phyloP scores from a whole-genome alignment of 2,797 vertebrate genomes.

The Rhynchotus rufescens region DNA sequence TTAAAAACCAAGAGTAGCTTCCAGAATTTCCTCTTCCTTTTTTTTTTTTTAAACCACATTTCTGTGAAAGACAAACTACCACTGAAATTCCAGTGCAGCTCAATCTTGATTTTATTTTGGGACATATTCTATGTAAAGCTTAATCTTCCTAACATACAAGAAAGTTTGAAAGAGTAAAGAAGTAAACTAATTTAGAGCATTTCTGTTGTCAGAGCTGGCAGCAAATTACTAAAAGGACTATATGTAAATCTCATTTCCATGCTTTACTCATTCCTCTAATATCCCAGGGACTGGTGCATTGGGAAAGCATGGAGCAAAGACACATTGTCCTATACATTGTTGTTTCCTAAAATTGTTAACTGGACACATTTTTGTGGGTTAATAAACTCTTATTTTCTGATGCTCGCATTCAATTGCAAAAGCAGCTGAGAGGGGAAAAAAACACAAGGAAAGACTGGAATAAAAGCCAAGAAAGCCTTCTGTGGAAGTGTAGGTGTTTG shows the following conservation, averaged over 20 bases:
- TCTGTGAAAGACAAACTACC: background rate
- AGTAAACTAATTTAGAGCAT: background rate
- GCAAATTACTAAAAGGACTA: background rate
- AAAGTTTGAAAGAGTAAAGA: background rate
- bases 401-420: slow-evolving; percentile 48
- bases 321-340: slow-evolving; percentile 25
- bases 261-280: slow-evolving; percentile 36
- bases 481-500: slow-evolving; percentile 65
- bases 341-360: slow-evolving; percentile 57
- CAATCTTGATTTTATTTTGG: background rate
- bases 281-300: slow-evolving; percentile 14
- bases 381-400: slow-evolving; percentile 61
- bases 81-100: background rate
- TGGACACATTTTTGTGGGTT: slow-evolving; percentile 65
- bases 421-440: slow-evolving; percentile 34
- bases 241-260: background rate
- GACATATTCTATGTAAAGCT: background rate
- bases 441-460: slow-evolving; percentile 4
- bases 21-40: background rate
- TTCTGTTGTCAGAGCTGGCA: slow-evolving; percentile 5
- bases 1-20: background rate
- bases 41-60: background rate
- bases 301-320: slow-evolving; percentile 35
- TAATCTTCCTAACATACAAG: background rate
- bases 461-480: slow-evolving; percentile 54